These are phyloP conservation scores for Spizaetus ornatus DNA, from an alignment of 2,113 vertebrate species.

Conservation along the genomic window DNA sequence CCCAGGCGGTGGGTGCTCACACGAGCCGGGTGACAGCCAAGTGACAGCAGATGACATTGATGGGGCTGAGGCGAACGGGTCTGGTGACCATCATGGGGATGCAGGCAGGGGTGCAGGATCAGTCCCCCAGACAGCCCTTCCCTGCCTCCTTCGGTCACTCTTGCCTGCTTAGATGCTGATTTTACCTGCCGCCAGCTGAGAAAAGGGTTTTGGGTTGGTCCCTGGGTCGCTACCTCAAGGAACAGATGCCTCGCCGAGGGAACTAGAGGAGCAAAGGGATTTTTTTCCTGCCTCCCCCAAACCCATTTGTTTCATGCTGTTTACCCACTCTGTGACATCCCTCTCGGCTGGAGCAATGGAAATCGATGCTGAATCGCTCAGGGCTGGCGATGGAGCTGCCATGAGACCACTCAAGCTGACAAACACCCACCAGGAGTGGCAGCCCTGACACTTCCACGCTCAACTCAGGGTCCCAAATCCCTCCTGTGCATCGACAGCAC, in stretches of 20 bases:
- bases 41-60: neutral
- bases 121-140: neutral
- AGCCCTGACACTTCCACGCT: accelerated
- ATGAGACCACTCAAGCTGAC: neutral
- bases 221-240: neutral
- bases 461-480: neutral
- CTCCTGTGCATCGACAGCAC: neutral
- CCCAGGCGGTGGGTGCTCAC: neutral
- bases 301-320: neutral
- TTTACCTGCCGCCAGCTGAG: neutral
- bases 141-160: neutral
- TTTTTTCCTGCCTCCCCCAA: neutral
- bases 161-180: neutral
- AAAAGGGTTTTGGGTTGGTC: neutral
- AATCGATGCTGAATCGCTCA: neutral
- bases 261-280: accelerated
- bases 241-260: no score
- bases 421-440: neutral
- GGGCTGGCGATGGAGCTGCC: neutral
- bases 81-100: neutral
- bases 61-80: accelerated
- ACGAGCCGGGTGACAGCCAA: neutral
- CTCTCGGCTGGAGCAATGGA: neutral
- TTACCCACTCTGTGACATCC: neutral
- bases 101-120: neutral